Conservation (phyloP, 2,888 invertebrate species). For the Mechanitis messenoides region DNA sequence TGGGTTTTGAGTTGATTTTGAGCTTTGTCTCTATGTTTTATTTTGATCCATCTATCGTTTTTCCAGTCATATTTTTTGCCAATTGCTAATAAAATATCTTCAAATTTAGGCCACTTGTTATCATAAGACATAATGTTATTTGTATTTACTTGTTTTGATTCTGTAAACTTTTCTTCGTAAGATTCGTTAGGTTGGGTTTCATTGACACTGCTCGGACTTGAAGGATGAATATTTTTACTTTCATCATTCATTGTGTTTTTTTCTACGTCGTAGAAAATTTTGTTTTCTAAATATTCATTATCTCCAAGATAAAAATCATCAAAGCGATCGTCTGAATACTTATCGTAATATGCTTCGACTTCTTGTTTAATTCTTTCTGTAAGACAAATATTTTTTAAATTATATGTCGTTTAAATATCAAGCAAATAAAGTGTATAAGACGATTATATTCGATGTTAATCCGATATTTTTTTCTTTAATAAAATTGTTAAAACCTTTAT, state of each 20-base stretch:
- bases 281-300: slow-evolving; percentile 27
- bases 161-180: slow-evolving; percentile 22
- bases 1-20: slow-evolving; percentile 36
- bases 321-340: slow-evolving; percentile 49
- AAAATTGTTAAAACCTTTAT: too few relatives aligned
- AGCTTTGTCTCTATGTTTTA: slow-evolving; percentile 32
- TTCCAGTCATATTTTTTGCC: slow-evolving; percentile 70
- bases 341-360: slow-evolving; percentile 58
- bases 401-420: too few relatives aligned
- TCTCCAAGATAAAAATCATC: slow-evolving; percentile 43
- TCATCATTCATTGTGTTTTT: slow-evolving; percentile 32
- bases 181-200: neutral
- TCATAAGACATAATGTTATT: slow-evolving; percentile 36
- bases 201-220: neutral
- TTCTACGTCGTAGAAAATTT: slow-evolving; percentile 32
- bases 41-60: slow-evolving; percentile 70
- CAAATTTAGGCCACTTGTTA: slow-evolving; percentile 60
- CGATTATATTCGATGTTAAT: too few relatives aligned
- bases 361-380: slow-evolving; percentile 62
- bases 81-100: slow-evolving; percentile 59
- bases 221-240: slow-evolving; percentile 20
- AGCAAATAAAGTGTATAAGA: too few relatives aligned
- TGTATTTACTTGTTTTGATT: slow-evolving; percentile 9
- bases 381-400: slow-evolving; percentile 28
- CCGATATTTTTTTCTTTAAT: too few relatives aligned